Evolutionary conservation across 2,113 vertebrate species (phyloP), one percentile per base, ranked within the genome.

Genomic region (Mormyrus lacerda): DNA sequence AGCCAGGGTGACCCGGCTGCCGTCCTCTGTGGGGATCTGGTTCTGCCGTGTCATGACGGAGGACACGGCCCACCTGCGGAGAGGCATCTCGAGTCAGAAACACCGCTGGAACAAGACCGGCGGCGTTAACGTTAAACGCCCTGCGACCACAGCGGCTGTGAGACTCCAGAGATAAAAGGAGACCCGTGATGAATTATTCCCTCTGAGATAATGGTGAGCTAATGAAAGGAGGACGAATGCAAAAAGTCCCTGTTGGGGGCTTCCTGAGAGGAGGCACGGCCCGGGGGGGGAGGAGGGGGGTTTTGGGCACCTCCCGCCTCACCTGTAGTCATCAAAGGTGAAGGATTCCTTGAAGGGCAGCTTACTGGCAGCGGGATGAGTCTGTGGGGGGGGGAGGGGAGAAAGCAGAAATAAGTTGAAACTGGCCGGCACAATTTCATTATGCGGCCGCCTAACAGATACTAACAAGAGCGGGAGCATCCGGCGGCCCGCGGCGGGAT

Each of bases 281-380:
- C 82, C 48, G 69, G 35, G 17, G 24, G 21, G 24, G 39, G 42
- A n/a, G n/a, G n/a, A n/a, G n/a, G n/a, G n/a, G n/a, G n/a, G n/a
- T n/a, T n/a, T n/a, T n/a, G n/a, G 76, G 35, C 2, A 21, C 47
- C 42, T 2, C 44, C 24, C 85, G 21, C 79, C 82, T 21, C 92
- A 99, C 98, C 98, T 99, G 98, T 99, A 99, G 96, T 99, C 98
- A 1, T 99, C 98, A 39, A 97, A 99, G 87, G 97, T 99, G 95
- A 99, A 99, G 93, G 97, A 96, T 93, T 99, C 98, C 96, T 99
- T 99, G 95, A 99, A 94, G 93, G 98, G 97, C 94, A 99, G 96
- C 93, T 99, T 99, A 96, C 94, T 97, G 95, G 98, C 97, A 87
- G 97, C 97, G 76, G 98, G 98, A 95, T 99, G 98, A 94, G 97